Conservation (phyloP, 2,888 invertebrate genomes). For the Pardosa pseudoannulata region DNA sequence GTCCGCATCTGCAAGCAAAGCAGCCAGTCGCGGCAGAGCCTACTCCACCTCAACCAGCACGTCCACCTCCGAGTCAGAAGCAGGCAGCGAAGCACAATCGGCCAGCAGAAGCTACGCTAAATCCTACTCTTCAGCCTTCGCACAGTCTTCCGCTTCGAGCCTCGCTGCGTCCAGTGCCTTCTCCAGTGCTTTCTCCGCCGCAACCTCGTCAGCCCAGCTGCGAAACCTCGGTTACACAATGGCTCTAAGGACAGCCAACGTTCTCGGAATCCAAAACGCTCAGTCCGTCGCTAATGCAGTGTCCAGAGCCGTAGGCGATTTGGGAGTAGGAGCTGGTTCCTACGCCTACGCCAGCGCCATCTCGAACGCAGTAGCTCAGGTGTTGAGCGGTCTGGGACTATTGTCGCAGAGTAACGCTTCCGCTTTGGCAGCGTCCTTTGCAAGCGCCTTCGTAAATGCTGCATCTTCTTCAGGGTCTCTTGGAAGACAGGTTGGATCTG, state of each 20-base stretch:
- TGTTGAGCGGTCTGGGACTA: not conserved
- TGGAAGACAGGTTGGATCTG: too few species aligned
- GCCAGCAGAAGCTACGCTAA: not conserved
- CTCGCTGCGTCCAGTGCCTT: conserved; percentile 21
- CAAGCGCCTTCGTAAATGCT: not conserved
- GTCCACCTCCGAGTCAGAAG: not conserved
- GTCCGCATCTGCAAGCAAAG: not conserved
- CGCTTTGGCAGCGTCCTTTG: not conserved
- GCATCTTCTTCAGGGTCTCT: not conserved
- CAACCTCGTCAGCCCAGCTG: not conserved
- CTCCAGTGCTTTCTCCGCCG: conserved; percentile 20
- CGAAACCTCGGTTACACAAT: conserved; percentile 1
- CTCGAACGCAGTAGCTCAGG: conserved; percentile 10
- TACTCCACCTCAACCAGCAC: not conserved
- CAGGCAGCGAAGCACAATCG: not conserved
- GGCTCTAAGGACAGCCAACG: not conserved
- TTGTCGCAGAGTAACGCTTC: conserved; percentile 3
- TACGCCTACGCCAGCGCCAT: conserved; percentile 15
- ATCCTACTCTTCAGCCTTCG: not conserved
- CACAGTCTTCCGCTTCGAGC: not conserved
- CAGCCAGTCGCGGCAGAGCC: too few species aligned
- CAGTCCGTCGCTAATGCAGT: conserved; percentile 8
- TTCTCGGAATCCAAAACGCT: conserved; percentile 7
- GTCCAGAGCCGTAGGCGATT: not conserved
- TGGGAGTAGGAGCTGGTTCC: conserved; percentile 24